A percentile compares a stretch with the other conserved stretches of the same genome.
These are phyloP conservation scores for Apodemia hepburni DNA, from an alignment of 2,888 invertebrate genomes.

Conservation along the genomic window DNA sequence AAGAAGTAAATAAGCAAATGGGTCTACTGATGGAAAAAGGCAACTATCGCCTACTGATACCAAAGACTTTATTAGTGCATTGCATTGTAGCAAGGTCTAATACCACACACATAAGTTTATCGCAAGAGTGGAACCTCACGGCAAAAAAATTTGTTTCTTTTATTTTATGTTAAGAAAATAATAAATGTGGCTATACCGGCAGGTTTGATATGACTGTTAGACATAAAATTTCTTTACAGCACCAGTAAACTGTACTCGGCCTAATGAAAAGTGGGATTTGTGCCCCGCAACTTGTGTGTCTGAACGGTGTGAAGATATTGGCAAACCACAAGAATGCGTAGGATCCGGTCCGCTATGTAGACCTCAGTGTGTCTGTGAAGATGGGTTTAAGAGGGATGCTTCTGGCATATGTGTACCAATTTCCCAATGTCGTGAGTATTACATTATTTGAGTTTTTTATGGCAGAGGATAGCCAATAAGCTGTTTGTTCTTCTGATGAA, in stretches of 20 bases:
- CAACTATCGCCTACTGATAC: no score
- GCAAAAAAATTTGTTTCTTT: no score
- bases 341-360: not conserved
- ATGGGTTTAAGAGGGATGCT: not conserved
- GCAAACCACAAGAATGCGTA: not conserved
- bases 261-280: not conserved
- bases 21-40: no score
- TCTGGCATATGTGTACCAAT: not conserved
- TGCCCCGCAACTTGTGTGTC: not conserved
- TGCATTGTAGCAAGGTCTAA: no score
- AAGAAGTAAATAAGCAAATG: no score
- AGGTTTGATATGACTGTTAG: not conserved
- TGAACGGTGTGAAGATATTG: slow-evolving; percentile 4
- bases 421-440: not conserved
- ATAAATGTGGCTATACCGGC: not conserved
- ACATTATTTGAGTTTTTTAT: no score
- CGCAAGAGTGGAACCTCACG: no score
- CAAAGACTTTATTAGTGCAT: no score
- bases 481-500: no score
- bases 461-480: no score
- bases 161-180: no score
- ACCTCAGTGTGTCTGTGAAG: slow-evolving; percentile 1
- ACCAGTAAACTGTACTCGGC: not conserved
- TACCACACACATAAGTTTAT: no score
- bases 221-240: not conserved